Evolutionary conservation across 2,797 vertebrate genomes (phyloP).

Genomic region (Mycteria americana): DNA sequence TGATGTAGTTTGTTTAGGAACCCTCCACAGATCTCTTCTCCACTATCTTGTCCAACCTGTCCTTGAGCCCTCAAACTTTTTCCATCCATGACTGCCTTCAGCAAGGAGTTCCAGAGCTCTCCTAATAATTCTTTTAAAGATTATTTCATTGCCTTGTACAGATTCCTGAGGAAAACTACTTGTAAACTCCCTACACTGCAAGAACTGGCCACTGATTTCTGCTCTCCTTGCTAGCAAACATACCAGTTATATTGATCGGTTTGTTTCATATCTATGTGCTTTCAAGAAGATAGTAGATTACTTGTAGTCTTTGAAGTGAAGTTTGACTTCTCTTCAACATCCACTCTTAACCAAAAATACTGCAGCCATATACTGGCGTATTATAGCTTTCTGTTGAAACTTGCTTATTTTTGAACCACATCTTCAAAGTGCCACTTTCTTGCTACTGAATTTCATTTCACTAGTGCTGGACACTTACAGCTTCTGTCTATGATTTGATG

Average conservation of each 20-base stretch:
- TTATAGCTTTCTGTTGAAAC: neutral
- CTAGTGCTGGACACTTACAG: neutral
- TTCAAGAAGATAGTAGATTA: neutral
- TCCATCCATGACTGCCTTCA: neutral
- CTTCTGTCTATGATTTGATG: neutral
- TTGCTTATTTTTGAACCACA: neutral
- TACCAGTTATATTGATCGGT: fast-evolving
- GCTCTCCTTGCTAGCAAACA: neutral
- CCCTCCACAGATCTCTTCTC: neutral
- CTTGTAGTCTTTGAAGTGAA: neutral
- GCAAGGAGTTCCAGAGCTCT: neutral
- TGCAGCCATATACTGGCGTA: neutral
- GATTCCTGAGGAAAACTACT: neutral
- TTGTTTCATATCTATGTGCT: neutral
- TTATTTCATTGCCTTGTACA: neutral
- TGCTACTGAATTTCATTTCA: neutral
- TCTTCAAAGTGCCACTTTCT: neutral
- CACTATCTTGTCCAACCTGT: neutral
- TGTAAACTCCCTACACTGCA: neutral
- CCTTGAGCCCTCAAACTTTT: neutral
- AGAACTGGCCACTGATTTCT: neutral
- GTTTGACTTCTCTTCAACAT: neutral
- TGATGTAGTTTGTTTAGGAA: neutral
- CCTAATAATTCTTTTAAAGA: neutral
- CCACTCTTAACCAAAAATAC: neutral